Evolutionary conservation across 2,888 invertebrate species (phyloP).

Genomic region (Thymelicus acteon): DNA sequence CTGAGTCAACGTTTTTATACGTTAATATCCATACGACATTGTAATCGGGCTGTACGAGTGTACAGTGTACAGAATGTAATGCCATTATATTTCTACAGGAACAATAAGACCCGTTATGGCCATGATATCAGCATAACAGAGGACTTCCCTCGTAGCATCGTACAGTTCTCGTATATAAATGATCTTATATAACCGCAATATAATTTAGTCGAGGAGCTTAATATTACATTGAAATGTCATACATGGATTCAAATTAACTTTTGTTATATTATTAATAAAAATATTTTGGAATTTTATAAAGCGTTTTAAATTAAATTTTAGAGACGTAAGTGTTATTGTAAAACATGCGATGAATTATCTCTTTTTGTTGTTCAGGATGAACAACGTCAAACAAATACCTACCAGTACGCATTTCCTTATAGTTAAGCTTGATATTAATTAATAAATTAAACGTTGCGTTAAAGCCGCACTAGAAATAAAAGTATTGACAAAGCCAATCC

Average conservation of each 20-base stretch:
- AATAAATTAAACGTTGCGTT: conserved; percentile 15
- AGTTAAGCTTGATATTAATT: not conserved
- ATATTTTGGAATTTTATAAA: too few species aligned
- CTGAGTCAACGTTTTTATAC: too few species aligned
- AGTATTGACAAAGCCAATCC: conserved; percentile 41
- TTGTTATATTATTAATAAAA: too few species aligned
- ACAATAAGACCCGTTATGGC: not conserved
- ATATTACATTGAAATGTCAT: not conserved
- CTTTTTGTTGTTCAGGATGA: too few species aligned
- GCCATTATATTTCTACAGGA: not conserved
- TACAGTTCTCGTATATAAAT: conserved; percentile 9
- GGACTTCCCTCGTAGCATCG: conserved; percentile 3
- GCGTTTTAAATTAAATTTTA: too few species aligned
- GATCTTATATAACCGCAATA: conserved; percentile 4
- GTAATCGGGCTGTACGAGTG: not conserved
- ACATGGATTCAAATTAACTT: not conserved
- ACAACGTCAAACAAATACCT: too few species aligned
- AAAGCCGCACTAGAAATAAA: conserved; percentile 34
- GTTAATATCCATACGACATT: not conserved
- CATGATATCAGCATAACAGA: conserved; percentile 10
- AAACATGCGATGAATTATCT: too few species aligned
- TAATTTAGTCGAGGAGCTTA: not conserved
- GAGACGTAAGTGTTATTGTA: too few species aligned
- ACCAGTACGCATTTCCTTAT: not conserved
- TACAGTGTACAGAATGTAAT: not conserved